Base-by-base conservation (phyloP, 2,888 invertebrate species). In the Cotesia congregata region DNA sequence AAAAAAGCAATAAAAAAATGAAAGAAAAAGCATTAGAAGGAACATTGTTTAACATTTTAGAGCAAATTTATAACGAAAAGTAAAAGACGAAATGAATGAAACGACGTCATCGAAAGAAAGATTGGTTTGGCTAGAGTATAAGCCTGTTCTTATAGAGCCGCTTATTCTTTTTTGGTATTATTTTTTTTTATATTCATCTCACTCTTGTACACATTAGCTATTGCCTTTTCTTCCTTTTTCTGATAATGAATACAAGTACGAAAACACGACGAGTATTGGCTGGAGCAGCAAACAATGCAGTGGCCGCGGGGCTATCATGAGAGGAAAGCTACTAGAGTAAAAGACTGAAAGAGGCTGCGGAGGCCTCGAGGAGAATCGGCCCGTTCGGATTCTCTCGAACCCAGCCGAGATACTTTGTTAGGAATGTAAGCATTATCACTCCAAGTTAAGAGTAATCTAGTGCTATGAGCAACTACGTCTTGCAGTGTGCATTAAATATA, bases 241-340 rank as follows among this genome's bases (percentile, higher is more conserved):
- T 85, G 86, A 86, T 87, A 87, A 88, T 86, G 87, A 87, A 86
- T 85, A 85, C 86, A 88, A 88, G 87, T 88, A 87, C 80, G 85
- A 87, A 86, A 87, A 85, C 83, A 86, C 85, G 84, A 84, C 80
- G 79, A 84, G 85, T 86, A 89, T 89, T 88, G 88, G 88, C 85
- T 85, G 86, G 12, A 85, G 83, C 85, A 77, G 83, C 80, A 88
- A 88, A 88, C 89, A 89, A 89, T 89, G 85, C 86, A 81, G 85
- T 86, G 87, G 89, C 88, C 89, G 88, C 88, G 83, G 89, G 89
- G 89, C 87, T 88, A 88, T 87, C 87, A 86, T 83, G 84, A 84
- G 83, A 77, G 68, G 64, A 65, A 73, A 62, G 75, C 38, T 62
- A 65, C 38, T 70, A 69, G 60, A 75, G 65, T 67, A 72, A 74